Evolutionary conservation across 2,888 invertebrate species (phyloP).

Genomic region (Drosophila demipolita): DNA sequence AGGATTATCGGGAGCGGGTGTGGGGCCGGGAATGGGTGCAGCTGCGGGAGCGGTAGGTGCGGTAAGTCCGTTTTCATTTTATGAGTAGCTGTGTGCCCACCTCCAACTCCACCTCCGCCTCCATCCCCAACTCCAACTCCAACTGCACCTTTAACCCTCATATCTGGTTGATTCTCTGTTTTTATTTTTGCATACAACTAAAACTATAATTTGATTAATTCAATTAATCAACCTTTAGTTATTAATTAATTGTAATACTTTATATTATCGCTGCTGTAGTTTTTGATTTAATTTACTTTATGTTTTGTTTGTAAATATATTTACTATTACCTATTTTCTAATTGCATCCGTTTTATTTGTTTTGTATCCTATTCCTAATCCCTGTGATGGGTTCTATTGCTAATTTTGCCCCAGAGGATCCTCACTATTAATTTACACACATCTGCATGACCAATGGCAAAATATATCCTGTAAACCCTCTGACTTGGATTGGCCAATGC

Average conservation of each 20-base stretch:
- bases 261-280: slow-evolving; percentile 34
- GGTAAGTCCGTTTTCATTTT: slow-evolving; percentile 83
- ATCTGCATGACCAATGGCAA: background rate
- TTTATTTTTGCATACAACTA: slow-evolving; percentile 18
- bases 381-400: slow-evolving; percentile 30
- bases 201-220: slow-evolving; percentile 18
- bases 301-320: slow-evolving; percentile 58
- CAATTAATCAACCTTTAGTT: background rate
- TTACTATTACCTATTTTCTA: slow-evolving; percentile 39
- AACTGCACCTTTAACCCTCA: slow-evolving; percentile 67
- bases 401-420: background rate
- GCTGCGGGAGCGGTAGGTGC: slow-evolving; percentile 76
- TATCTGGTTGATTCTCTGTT: slow-evolving; percentile 38
- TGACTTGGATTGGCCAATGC: background rate
- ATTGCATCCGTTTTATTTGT: slow-evolving; percentile 54
- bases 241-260: slow-evolving; percentile 27
- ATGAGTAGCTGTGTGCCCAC: slow-evolving; percentile 71
- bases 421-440: background rate
- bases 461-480: background rate
- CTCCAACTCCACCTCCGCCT: slow-evolving; percentile 25
- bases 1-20: slow-evolving; percentile 70
- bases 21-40: slow-evolving; percentile 54
- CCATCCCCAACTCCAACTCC: slow-evolving; percentile 39
- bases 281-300: slow-evolving; percentile 44
- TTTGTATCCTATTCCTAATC: slow-evolving; percentile 13